phyloP scores from a whole-genome alignment of 2,797 vertebrate genomes.

The Meriones psammophilus region DNA sequence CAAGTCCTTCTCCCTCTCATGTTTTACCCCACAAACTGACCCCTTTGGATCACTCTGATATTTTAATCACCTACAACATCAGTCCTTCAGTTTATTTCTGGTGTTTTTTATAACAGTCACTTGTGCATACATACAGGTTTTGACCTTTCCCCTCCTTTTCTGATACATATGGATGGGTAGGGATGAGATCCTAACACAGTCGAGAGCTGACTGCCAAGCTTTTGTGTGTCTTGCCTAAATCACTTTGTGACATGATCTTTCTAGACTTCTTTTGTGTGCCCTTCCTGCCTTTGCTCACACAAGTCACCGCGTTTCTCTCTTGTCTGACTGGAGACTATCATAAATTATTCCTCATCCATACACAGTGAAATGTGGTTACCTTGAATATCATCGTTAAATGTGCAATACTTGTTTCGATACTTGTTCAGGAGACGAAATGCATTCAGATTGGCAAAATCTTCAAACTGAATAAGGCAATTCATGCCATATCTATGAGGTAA shows the following conservation, averaged over 20 bases:
- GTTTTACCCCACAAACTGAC: neutral
- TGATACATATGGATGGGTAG: neutral
- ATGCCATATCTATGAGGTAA: conserved; percentile 89
- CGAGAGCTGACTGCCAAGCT: neutral
- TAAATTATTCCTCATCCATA: conserved; percentile 4
- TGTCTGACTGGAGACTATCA: neutral
- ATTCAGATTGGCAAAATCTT: conserved; percentile 97
- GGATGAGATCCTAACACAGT: neutral
- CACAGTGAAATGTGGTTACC: conserved; percentile 86
- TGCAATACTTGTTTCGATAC: conserved; percentile 96
- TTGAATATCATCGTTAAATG: conserved; percentile 99
- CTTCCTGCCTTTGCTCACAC: neutral
- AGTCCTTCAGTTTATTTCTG: neutral
- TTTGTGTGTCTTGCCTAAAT: neutral
- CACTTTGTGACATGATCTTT: neutral
- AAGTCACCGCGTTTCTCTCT: neutral
- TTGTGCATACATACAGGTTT: neutral
- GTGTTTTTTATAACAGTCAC: neutral
- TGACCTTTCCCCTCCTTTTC: neutral
- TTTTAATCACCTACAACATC: neutral
- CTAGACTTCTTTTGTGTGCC: neutral
- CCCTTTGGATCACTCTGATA: neutral
- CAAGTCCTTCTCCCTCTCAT: too few relatives aligned
- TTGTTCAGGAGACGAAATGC: conserved; percentile 97
- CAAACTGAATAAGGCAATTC: conserved; percentile 98